Evolutionary conservation across 2,888 invertebrate genomes (phyloP).

Genomic region (Pasiphila rectangulata): DNA sequence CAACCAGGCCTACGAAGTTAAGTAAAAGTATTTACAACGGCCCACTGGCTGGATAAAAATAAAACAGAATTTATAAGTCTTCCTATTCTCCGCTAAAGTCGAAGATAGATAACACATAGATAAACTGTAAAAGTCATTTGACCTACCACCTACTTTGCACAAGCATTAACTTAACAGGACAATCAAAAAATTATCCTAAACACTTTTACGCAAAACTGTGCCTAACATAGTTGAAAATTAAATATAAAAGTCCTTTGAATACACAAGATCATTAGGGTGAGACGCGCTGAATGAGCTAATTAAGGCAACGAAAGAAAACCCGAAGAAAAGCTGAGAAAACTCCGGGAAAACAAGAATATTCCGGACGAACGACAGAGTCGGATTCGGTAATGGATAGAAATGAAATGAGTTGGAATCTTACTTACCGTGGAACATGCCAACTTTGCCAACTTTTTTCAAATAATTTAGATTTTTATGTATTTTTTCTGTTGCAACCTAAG

Average conservation of each 20-base stretch:
- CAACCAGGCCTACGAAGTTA: no score
- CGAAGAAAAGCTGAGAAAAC: constrained; percentile 78
- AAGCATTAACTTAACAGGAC: background rate
- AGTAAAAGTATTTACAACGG: no score
- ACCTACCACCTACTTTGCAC: no score
- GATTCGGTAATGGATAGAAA: constrained; percentile 28
- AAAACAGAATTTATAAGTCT: no score
- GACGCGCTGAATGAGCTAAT: constrained; percentile 76
- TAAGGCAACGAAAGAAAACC: constrained; percentile 77
- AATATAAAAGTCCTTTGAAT: constrained; percentile 76
- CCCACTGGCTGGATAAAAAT: no score
- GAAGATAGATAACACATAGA: background rate
- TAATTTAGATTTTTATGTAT: no score
- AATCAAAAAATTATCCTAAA: constrained; percentile 16
- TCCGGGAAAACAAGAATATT: constrained; percentile 78
- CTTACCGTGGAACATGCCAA: no score
- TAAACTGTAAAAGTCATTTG: background rate
- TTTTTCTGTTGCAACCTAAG: no score
- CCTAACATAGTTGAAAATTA: constrained; percentile 62
- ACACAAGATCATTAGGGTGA: constrained; percentile 72
- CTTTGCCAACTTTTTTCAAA: no score
- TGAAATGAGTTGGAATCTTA: no score
- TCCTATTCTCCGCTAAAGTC: no score
- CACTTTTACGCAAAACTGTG: constrained; percentile 49
- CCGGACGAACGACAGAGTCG: constrained; percentile 49